phyloP scores from a whole-genome alignment of 2,113 vertebrate genomes.

The Osmerus eperlanus region DNA sequence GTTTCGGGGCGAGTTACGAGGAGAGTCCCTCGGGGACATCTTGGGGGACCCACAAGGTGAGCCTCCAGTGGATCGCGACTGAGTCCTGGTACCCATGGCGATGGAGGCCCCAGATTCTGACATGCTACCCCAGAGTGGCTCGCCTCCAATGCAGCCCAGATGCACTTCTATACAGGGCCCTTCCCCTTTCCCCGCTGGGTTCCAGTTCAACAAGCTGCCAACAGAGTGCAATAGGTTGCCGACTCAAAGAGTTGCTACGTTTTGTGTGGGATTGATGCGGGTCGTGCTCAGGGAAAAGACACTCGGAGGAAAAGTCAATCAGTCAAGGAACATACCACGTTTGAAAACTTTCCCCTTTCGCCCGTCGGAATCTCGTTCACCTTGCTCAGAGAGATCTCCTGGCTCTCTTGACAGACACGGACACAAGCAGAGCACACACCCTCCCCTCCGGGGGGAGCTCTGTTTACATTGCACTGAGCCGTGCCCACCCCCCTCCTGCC shows the following conservation, averaged over 20 bases:
- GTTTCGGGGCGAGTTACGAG: constrained; percentile 64
- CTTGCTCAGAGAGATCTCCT: constrained; percentile 26
- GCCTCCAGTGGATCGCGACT: constrained; percentile 44
- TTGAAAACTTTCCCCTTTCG: neutral
- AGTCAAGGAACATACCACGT: too few relatives aligned
- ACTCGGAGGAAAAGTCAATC: too few relatives aligned
- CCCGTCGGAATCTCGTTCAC: constrained; percentile 14
- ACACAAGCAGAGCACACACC: constrained; percentile 51
- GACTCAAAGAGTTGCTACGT: constrained; percentile 29
- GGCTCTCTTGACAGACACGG: constrained; percentile 50
- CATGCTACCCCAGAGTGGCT: constrained; percentile 22
- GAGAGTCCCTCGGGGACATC: constrained; percentile 71
- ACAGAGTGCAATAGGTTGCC: constrained; percentile 13
- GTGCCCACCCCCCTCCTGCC: constrained; percentile 48
- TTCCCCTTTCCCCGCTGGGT: too few relatives aligned
- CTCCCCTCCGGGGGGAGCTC: constrained; percentile 48
- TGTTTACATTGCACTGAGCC: constrained; percentile 69
- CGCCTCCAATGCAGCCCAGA: constrained; percentile 48
- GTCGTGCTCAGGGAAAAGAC: too few relatives aligned
- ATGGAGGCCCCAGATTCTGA: constrained; percentile 25
- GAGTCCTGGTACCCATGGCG: constrained; percentile 31
- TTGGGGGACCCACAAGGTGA: constrained; percentile 68
- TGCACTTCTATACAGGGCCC: constrained; percentile 18
- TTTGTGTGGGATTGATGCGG: too few relatives aligned
- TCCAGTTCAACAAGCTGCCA: too few relatives aligned